phyloP scores from a whole-genome alignment of 1,140 invertebrate species.

The Drosophila nebulosa region DNA sequence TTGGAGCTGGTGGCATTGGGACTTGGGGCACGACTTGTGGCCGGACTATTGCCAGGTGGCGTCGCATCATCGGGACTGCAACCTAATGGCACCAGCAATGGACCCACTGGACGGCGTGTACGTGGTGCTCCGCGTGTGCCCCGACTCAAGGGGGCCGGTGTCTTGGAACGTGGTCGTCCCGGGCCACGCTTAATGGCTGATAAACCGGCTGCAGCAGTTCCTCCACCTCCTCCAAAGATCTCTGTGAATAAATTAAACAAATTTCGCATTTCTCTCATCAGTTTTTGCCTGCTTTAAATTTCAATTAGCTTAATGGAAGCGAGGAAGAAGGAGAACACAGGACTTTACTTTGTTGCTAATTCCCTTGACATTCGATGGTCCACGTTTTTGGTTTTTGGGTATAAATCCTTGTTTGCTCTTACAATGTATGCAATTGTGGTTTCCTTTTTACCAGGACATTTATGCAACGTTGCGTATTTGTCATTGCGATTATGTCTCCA shows the following conservation, averaged over 20 bases:
- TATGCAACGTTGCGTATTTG: constrained; percentile 63
- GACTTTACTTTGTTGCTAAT: constrained; percentile 54
- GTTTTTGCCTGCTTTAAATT: neutral
- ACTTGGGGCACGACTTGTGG: constrained; percentile 69
- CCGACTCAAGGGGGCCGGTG: constrained; percentile 84
- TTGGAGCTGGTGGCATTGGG: constrained; percentile 16
- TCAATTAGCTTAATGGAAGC: constrained; percentile 15
- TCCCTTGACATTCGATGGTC: constrained; percentile 24
- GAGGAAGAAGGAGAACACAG: constrained; percentile 13
- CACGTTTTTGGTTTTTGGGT: constrained; percentile 50
- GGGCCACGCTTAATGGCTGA: constrained; percentile 83
- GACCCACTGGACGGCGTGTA: constrained; percentile 83
- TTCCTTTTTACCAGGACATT: constrained; percentile 25
- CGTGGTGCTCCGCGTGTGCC: constrained; percentile 81
- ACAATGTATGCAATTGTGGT: constrained; percentile 64
- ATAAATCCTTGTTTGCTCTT: constrained; percentile 11
- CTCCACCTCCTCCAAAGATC: neutral
- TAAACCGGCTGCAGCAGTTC: constrained; percentile 15
- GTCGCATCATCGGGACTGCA: constrained; percentile 80
- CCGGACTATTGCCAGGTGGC: constrained; percentile 64
- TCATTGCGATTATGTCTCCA: constrained; percentile 62
- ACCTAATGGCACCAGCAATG: constrained; percentile 84
- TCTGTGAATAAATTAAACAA: neutral
- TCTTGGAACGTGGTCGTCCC: constrained; percentile 88
- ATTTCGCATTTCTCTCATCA: neutral